Percentiles rank a stretch among this genome's conserved stretches.
phyloP scores from a whole-genome alignment of 2,888 invertebrate genomes.

The Aromia moschata region DNA sequence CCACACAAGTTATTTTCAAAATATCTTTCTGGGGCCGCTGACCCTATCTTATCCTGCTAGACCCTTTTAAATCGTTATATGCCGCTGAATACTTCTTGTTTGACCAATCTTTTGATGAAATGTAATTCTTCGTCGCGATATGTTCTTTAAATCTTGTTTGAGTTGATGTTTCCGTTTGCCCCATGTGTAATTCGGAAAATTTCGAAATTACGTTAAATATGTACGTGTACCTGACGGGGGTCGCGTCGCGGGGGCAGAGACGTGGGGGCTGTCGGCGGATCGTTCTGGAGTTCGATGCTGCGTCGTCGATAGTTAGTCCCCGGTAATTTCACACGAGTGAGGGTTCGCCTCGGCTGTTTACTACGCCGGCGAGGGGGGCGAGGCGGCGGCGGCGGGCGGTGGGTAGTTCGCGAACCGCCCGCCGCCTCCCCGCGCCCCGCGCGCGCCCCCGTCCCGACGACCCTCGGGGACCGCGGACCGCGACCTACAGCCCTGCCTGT shows the following conservation, averaged over 20 bases:
- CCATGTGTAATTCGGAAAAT: not conserved
- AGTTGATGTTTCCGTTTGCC: no score
- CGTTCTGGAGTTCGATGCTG: slow-evolving; percentile 22
- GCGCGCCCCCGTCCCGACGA: slow-evolving; percentile 28
- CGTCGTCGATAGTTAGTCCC: slow-evolving; percentile 27
- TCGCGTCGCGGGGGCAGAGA: not conserved
- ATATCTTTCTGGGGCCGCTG: no score
- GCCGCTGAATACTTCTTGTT: no score
- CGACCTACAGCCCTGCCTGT: slow-evolving; percentile 49
- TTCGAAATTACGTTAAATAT: slow-evolving; percentile 16
- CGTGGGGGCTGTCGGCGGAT: slow-evolving; percentile 2
- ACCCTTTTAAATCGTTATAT: no score
- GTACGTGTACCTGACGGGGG: slow-evolving; percentile 15
- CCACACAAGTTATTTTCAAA: no score
- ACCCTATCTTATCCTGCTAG: no score
- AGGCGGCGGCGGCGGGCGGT: slow-evolving; percentile 14
- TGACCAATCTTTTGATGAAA: no score
- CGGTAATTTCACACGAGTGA: slow-evolving; percentile 26
- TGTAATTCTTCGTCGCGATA: no score
- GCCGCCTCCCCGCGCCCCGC: slow-evolving; percentile 34
- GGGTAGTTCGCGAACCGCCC: slow-evolving; percentile 34
- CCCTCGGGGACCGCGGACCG: slow-evolving; percentile 51
- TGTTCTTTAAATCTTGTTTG: no score
- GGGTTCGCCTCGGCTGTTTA: slow-evolving; percentile 27
- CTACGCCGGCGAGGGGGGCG: slow-evolving; percentile 18